phyloP scores from a whole-genome alignment of 2,113 vertebrate genomes.

The Typhlomys cinereus region DNA sequence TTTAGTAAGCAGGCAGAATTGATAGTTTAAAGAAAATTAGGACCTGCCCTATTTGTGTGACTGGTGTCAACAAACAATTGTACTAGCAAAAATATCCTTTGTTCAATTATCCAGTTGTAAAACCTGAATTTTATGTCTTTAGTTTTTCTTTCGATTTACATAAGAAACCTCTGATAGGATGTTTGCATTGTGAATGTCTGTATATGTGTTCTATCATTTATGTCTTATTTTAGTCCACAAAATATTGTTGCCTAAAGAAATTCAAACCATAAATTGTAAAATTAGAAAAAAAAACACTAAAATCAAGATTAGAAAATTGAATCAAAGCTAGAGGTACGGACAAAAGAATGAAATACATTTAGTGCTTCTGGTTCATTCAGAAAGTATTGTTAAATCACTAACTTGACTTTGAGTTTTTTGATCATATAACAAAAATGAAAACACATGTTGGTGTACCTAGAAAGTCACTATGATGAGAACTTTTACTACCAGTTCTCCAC shows the following conservation, averaged over 20 bases:
- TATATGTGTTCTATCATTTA: not conserved
- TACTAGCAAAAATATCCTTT: not conserved
- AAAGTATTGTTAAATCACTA: not conserved
- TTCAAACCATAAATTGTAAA: not conserved
- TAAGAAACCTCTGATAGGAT: not conserved
- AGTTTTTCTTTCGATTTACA: no score
- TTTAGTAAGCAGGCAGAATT: not conserved
- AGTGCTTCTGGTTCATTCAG: not conserved
- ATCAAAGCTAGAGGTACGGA: not conserved
- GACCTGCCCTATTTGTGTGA: not conserved
- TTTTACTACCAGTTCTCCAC: no score
- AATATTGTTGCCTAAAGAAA: not conserved
- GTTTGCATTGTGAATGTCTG: not conserved
- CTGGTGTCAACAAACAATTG: not conserved
- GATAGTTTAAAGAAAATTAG: not conserved
- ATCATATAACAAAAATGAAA: not conserved
- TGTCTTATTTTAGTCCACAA: not conserved
- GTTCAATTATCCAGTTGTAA: not conserved
- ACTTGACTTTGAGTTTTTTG: not conserved
- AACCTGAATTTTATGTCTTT: not conserved
- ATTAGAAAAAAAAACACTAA: slow-evolving; percentile 14
- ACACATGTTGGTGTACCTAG: no score
- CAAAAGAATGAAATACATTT: not conserved
- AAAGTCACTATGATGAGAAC: no score
- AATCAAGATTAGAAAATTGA: slow-evolving; percentile 50